A percentile compares a stretch with the other conserved stretches of the same genome.
Evolutionary conservation across 2,888 invertebrate species (phyloP).

Genomic region (Trachelus troglodyta): DNA sequence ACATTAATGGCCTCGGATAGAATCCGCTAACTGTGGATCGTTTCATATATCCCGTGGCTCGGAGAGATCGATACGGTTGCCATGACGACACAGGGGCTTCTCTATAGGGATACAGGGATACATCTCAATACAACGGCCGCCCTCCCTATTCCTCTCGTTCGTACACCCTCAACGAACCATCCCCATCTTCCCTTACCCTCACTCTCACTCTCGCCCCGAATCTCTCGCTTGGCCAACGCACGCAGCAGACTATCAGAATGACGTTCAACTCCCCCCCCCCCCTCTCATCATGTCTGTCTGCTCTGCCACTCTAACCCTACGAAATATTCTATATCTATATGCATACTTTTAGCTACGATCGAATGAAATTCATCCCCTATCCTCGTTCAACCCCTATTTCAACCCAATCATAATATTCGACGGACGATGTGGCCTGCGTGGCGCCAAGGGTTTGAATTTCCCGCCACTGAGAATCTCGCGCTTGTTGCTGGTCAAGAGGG

Average conservation of each 20-base stretch:
- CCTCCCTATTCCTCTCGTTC: conserved; percentile 14
- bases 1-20: conserved; percentile 48
- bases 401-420: neutral
- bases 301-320: neutral
- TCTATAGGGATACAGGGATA: conserved; percentile 40
- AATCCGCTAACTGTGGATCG: conserved; percentile 57
- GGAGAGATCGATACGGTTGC: conserved; percentile 61
- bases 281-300: neutral
- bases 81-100: conserved; percentile 53
- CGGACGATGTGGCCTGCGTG: neutral
- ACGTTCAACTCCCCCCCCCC: neutral
- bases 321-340: neutral
- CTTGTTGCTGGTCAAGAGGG: neutral
- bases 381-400: neutral
- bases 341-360: neutral
- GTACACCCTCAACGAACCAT: conserved; percentile 18
- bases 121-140: conserved; percentile 17
- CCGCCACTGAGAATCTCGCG: neutral
- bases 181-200: conserved; percentile 1
- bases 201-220: conserved; percentile 24
- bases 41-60: conserved; percentile 54
- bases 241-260: neutral
- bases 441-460: neutral
- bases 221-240: conserved; percentile 3
- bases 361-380: neutral